Conservation (phyloP, 2,888 invertebrate species). For the Anoplius nigerrimus region DNA sequence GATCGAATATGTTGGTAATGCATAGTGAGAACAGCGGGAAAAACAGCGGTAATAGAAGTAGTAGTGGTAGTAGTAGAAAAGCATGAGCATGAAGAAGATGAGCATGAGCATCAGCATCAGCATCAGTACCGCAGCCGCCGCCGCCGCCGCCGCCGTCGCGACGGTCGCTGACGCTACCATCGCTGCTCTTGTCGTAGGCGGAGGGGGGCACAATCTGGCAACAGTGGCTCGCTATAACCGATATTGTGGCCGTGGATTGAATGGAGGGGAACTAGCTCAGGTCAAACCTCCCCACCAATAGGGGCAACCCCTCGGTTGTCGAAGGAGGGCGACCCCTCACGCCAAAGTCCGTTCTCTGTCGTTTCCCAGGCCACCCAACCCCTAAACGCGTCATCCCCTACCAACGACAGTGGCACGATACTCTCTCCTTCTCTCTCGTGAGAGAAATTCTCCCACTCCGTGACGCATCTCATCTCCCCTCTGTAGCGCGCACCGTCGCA, state of each 20-base stretch:
- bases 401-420: conserved; percentile 10
- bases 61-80: conserved; percentile 20
- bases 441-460: conserved; percentile 19
- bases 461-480: conserved; percentile 14
- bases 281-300: conserved; percentile 70
- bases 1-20: too few relatives aligned
- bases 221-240: conserved; percentile 73
- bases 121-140: conserved; percentile 33
- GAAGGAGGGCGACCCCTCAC: conserved; percentile 56
- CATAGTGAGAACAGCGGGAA: too few relatives aligned
- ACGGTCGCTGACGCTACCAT: conserved; percentile 25
- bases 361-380: conserved; percentile 47
- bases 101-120: background rate
- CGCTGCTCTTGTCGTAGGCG: conserved; percentile 46
- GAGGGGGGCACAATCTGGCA: conserved; percentile 71
- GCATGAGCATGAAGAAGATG: background rate
- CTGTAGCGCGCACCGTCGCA: background rate
- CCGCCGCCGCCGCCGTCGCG: conserved; percentile 49
- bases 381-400: conserved; percentile 43
- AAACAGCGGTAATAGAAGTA: conserved; percentile 14
- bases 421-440: conserved; percentile 33
- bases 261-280: conserved; percentile 75
- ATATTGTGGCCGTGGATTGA: conserved; percentile 73
- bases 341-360: conserved; percentile 39
- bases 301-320: conserved; percentile 54